Evolutionary conservation across 2,113 vertebrate species (phyloP).

Genomic region (Taxidea taxus): DNA sequence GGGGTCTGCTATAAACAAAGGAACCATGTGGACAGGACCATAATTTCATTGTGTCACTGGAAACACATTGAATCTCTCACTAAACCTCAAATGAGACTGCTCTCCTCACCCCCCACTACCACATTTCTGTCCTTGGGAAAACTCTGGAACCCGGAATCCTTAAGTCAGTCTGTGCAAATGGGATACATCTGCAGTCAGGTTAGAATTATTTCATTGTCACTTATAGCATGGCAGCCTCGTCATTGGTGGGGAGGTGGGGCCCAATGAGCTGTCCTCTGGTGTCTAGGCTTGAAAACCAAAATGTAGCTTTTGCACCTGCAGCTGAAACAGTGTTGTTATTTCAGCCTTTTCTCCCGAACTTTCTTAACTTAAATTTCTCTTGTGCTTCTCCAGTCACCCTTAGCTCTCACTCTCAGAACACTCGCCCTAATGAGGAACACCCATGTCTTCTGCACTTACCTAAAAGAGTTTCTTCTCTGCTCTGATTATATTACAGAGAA

Average conservation of each 20-base stretch:
- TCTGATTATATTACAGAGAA: background rate
- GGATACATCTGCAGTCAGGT: background rate
- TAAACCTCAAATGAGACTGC: background rate
- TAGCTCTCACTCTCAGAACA: background rate
- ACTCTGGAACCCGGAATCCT: background rate
- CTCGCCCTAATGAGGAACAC: background rate
- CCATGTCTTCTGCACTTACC: background rate
- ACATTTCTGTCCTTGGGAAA: background rate
- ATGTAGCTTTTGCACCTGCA: background rate
- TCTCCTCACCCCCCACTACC: background rate
- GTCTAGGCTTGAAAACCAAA: background rate
- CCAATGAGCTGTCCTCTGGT: background rate
- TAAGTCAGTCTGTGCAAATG: background rate
- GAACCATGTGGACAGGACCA: background rate
- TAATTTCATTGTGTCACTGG: background rate
- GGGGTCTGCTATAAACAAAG: background rate
- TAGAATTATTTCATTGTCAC: background rate
- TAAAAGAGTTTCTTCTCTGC: background rate
- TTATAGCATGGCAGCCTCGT: background rate
- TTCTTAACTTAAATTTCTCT: constrained; percentile 45
- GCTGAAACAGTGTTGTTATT: background rate
- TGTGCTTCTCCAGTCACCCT: background rate
- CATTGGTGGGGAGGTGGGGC: background rate
- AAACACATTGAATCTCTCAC: background rate
- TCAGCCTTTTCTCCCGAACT: constrained; percentile 31